phyloP scores from a whole-genome alignment of 2,888 invertebrate genomes.

The Molorchus minor region DNA sequence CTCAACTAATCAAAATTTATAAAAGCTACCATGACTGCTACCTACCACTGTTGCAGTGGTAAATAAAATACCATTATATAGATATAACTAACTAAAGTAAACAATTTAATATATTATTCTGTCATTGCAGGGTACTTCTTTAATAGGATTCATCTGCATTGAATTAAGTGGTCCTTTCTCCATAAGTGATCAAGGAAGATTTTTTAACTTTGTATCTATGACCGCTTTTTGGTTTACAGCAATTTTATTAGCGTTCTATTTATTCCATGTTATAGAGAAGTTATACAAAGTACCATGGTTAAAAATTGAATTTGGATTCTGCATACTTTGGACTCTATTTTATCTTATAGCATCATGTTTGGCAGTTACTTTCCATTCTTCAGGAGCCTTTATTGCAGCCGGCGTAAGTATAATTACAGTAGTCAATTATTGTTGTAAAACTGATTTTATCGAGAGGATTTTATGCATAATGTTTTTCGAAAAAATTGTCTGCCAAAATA shows the following conservation, averaged over 20 bases:
- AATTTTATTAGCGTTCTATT: constrained; percentile 79
- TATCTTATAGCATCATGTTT: constrained; percentile 80
- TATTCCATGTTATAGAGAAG: constrained; percentile 88
- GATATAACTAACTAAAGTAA: too few species aligned
- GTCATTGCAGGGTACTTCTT: constrained; percentile 71
- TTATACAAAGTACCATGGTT: constrained; percentile 88
- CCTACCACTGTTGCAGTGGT: too few species aligned
- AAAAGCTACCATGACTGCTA: too few species aligned
- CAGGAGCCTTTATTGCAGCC: constrained; percentile 73
- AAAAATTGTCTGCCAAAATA: too few species aligned
- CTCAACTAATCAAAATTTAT: too few species aligned
- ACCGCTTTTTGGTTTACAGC: constrained; percentile 87
- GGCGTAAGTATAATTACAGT: constrained; percentile 72
- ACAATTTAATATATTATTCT: too few species aligned
- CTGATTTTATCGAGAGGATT: too few species aligned
- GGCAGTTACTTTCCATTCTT: constrained; percentile 69
- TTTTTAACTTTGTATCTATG: constrained; percentile 83
- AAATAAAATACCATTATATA: too few species aligned
- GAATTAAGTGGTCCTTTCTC: constrained; percentile 62
- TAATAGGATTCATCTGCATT: constrained; percentile 85
- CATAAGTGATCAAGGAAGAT: constrained; percentile 70
- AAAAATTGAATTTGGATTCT: constrained; percentile 81
- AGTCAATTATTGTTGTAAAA: too few species aligned
- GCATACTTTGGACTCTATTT: constrained; percentile 76
- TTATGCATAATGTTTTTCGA: too few species aligned